Evolutionary conservation across 1,140 invertebrate genomes (phyloP).

Genomic region (Pygmarrhopalites habei): DNA sequence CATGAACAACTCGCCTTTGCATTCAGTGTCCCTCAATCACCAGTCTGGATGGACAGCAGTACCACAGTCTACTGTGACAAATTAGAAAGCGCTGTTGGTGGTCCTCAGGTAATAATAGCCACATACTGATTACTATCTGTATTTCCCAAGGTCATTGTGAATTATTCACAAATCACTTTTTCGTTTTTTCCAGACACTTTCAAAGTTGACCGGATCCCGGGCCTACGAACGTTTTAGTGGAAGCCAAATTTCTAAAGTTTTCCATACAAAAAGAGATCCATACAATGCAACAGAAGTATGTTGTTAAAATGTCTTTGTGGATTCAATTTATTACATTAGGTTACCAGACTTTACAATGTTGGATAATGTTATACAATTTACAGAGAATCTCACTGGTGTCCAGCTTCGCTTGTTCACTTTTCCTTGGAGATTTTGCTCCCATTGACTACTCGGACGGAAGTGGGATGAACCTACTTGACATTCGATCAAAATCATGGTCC

Average conservation of each 20-base stretch:
- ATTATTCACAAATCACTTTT: background rate
- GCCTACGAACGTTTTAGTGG: conserved; percentile 93
- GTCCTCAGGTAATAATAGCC: conserved; percentile 61
- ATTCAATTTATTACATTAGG: no score
- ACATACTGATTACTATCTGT: no score
- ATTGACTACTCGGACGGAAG: conserved; percentile 90
- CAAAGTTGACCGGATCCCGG: conserved; percentile 79
- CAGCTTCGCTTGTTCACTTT: conserved; percentile 80
- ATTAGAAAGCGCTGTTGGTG: conserved; percentile 72
- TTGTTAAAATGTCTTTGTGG: no score
- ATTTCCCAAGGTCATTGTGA: no score
- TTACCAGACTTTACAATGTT: conserved; percentile 3
- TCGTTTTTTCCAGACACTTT: conserved; percentile 56
- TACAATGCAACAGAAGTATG: conserved; percentile 75
- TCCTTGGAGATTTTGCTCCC: conserved; percentile 80
- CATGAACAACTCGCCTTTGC: conserved; percentile 68
- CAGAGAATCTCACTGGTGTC: conserved; percentile 86
- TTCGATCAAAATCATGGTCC: conserved; percentile 70
- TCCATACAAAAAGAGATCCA: conserved; percentile 58
- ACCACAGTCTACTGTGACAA: conserved; percentile 70
- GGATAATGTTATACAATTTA: conserved; percentile 41
- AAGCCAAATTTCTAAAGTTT: conserved; percentile 84
- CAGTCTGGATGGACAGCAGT: conserved; percentile 94
- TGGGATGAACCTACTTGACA: conserved; percentile 93
- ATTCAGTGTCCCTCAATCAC: conserved; percentile 75